Evolutionary conservation across 2,113 vertebrate species (phyloP), one percentile per base, ranked within the genome.

Genomic region (Poeciliopsis prolifica): DNA sequence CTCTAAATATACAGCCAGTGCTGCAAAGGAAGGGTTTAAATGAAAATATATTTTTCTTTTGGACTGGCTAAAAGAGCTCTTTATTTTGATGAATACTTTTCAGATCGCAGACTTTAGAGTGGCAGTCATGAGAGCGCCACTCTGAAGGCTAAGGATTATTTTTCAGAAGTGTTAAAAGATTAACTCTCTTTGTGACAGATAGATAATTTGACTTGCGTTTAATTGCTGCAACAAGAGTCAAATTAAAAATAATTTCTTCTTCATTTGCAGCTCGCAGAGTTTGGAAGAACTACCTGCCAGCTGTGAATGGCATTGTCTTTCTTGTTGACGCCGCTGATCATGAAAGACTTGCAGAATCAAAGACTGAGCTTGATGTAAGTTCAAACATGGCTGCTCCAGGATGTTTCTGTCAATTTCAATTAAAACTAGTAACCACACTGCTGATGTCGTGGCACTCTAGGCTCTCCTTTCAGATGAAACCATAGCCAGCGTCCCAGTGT

Each of bases 271-370:
- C 97, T 88, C 96, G 97, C 83, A 95, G 97, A 93, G 96, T 98
- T 70, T 99, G 97, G 97, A 99, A 96, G 91, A 99, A 98, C 91
- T 99, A 99, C 86, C 95, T 99, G 83, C 97, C 96, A 74, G 97
- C 97, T 37, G 97, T 98, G 87, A 98, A 99, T 72, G 97, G 96
- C 73, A 96, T 99, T 48, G 97, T 99, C 64, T 99, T 97, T 88
- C 92, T 99, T 71, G 96, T 98, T 83, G 98, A 99, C 90, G 97
- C 96, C 86, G 96, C 97, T 74, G 98, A 99, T 90, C 95, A 95
- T 3, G 95, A 95, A 78, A 95, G 97, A 67, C 89, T 99, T 81
- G 85, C 90, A 67, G 98, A 99, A 92, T 96, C 97, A 71, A 99
- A 99, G 95, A 92, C 93, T 81, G 97, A 99, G 90, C 96, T 99